Percentiles rank a stretch among this genome's conserved stretches.
These are phyloP conservation scores for Malurus melanocephalus DNA, from an alignment of 2,113 vertebrate genomes.

Conservation along the genomic window DNA sequence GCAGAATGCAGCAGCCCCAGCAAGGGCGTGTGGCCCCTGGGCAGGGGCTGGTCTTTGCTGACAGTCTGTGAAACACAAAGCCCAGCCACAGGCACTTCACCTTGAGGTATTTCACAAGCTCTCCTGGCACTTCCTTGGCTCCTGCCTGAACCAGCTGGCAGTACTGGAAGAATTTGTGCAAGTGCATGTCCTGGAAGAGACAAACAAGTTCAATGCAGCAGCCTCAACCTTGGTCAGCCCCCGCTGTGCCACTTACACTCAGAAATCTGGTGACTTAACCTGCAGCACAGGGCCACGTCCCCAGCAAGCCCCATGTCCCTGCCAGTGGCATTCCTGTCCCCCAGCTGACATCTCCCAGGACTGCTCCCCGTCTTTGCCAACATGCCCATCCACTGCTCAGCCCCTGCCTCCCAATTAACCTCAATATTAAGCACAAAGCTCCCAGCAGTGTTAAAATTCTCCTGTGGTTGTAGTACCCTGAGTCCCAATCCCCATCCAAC, in stretches of 20 bases:
- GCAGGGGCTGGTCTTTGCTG: neutral
- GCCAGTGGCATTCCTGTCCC: neutral
- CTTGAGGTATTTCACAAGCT: conserved; percentile 94
- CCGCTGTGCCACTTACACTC: neutral
- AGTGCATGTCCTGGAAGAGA: conserved; percentile 87
- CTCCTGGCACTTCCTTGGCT: conserved; percentile 81
- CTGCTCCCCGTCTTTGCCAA: neutral
- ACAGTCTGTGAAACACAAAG: neutral
- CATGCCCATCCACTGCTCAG: neutral
- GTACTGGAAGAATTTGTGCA: conserved; percentile 94
- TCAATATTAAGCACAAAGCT: neutral
- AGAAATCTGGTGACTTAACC: neutral
- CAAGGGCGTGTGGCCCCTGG: neutral
- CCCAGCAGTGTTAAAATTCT: neutral
- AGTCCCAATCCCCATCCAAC: neutral
- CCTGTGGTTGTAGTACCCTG: neutral
- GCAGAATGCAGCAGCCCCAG: neutral
- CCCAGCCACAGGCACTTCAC: conserved; percentile 62
- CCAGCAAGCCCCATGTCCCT: neutral
- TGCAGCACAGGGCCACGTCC: neutral
- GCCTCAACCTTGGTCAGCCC: neutral
- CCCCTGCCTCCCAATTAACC: neutral
- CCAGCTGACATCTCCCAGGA: neutral
- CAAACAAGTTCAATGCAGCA: neutral
- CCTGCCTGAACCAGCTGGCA: conserved; percentile 85